Evolutionary conservation across 1,140 invertebrate genomes (phyloP).

Genomic region (Dryas iulia): DNA sequence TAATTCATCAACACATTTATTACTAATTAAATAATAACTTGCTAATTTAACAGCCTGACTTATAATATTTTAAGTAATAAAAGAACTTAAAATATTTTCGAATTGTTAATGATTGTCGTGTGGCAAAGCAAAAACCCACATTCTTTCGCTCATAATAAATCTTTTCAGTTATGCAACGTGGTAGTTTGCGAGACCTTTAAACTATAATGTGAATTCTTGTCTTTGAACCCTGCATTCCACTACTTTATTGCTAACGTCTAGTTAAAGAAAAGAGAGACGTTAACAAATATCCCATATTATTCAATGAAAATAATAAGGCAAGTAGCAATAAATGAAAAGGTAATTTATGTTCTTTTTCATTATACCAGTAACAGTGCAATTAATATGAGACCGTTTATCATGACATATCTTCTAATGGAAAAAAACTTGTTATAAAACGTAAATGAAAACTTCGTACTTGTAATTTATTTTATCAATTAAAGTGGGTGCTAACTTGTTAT

Average conservation of each 20-base stretch:
- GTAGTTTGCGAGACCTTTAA: conserved; percentile 54
- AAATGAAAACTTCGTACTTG: not conserved
- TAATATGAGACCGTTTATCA: not conserved
- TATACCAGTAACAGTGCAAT: not conserved
- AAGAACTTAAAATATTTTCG: not conserved
- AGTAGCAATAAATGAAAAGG: not conserved
- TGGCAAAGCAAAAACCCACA: conserved; percentile 65
- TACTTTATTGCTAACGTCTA: conserved; percentile 10
- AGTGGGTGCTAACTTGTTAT: conserved; percentile 17
- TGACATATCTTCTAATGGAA: conserved; percentile 8
- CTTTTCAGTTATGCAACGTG: conserved; percentile 45
- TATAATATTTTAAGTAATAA: not conserved
- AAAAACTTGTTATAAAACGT: not conserved
- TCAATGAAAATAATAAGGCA: not conserved
- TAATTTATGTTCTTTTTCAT: conserved; percentile 9
- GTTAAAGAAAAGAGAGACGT: not conserved
- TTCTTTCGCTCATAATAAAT: conserved; percentile 52
- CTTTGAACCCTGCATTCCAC: conserved; percentile 35
- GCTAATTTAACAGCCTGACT: too few relatives aligned
- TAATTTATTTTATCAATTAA: conserved; percentile 14
- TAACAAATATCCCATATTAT: not conserved
- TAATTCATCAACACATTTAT: too few relatives aligned
- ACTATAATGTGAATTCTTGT: conserved; percentile 62
- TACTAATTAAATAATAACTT: too few relatives aligned
- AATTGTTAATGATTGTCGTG: conserved; percentile 63